Evolutionary conservation across 2,888 invertebrate genomes (phyloP), one percentile per base, ranked within the genome.

Genomic region (Torymus auratus): DNA sequence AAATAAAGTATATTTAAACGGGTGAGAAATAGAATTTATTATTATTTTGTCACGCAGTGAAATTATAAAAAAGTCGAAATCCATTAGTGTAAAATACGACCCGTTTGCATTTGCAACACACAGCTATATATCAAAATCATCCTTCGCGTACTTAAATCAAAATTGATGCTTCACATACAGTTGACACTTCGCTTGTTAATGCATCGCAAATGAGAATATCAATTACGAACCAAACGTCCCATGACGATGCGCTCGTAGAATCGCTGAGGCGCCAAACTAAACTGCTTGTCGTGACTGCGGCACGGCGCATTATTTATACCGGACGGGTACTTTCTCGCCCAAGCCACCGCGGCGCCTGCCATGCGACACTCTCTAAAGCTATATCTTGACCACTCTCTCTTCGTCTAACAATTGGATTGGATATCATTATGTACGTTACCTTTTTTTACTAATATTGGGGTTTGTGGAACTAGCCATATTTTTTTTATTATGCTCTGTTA

Each of bases 301-400:
- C 81, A 23, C 12, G 70, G 71, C 80, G 84, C 84, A 88, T 87
- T 89, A 90, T 89, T 90, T 90, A 90, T 90, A 90, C 85, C 84
- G 69, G 78, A 82, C 83, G 81, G 83, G 83, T 71, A 89, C 90
- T 90, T 90, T 90, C 90, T 86, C 89, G 83, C 20, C 55, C 7
- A 15, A 28, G 56, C 50, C 56, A 3, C 55, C 13, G 15, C 41
- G 13, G 17, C 56, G 23, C 62, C 67, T 17, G n/a, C 65, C 14
- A 41, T 41, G 55, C 13, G 70, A 80, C 71, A 71, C 23, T 74
- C 52, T 74, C 78, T 60, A n/a, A 65, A 52, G 20, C 58, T 64
- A 56, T 58, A n/a, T 64, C 52, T 15, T 23, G 14, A 23, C 70
- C 61, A 50, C 69, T 74, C 76, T 74, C 74, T 60, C 69, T 75